Percentiles rank a stretch among this genome's conserved stretches.
These are phyloP conservation scores for Polymixis flavicincta DNA, from an alignment of 2,888 invertebrate genomes.

Conservation along the genomic window DNA sequence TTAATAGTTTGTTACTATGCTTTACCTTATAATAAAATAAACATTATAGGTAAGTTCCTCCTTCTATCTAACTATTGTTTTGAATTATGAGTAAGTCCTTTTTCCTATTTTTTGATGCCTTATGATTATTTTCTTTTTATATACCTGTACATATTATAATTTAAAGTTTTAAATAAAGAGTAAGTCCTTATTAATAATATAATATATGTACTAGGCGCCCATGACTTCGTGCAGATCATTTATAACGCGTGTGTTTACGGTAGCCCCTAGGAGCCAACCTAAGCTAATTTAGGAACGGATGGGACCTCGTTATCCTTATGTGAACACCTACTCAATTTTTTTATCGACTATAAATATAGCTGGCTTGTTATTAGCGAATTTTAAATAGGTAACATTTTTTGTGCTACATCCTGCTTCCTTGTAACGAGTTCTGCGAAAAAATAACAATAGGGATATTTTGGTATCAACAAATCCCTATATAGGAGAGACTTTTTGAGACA, in stretches of 20 bases:
- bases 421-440: constrained; percentile 2
- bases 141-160: too few species aligned
- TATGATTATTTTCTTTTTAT: too few species aligned
- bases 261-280: constrained; percentile 4
- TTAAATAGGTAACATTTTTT: constrained; percentile 12
- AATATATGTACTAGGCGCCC: neutral
- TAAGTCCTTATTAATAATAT: neutral
- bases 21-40: neutral
- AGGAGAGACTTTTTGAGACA: neutral
- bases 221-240: neutral
- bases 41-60: neutral
- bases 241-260: neutral
- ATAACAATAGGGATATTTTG: constrained; percentile 6
- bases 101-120: too few species aligned
- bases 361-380: neutral
- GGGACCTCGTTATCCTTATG: constrained; percentile 22
- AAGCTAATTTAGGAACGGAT: constrained; percentile 23
- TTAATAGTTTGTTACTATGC: neutral
- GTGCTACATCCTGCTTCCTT: constrained; percentile 19
- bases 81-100: too few species aligned
- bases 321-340: constrained; percentile 11
- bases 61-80: neutral
- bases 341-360: constrained; percentile 1
- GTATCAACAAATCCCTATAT: neutral
- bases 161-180: too few species aligned